phyloP scores from a whole-genome alignment of 2,113 vertebrate genomes.

The Thunnus maccoyii region DNA sequence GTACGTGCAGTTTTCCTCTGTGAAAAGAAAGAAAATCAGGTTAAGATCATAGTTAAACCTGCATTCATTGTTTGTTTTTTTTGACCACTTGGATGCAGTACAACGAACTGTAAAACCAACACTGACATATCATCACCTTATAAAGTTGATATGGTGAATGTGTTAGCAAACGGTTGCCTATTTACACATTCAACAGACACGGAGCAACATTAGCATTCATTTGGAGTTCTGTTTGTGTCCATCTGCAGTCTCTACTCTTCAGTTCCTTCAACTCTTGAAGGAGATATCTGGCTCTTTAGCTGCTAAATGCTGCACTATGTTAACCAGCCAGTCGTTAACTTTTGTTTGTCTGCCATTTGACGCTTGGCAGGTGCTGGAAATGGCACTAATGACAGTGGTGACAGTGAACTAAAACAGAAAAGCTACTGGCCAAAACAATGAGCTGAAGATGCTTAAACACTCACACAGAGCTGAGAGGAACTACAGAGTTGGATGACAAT shows the following conservation, averaged over 20 bases:
- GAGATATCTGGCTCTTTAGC: background rate
- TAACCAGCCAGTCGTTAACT: no score
- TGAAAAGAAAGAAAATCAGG: slow-evolving; percentile 47
- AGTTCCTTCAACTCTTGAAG: background rate
- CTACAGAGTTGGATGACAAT: background rate
- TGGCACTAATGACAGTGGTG: no score
- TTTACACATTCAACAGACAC: no score
- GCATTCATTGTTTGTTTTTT: background rate
- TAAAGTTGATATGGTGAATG: background rate
- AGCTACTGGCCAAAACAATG: background rate
- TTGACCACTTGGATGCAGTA: background rate
- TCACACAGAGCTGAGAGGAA: no score
- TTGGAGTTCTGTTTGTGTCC: background rate
- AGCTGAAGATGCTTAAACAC: no score
- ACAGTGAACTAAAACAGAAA: no score
- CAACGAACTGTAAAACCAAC: slow-evolving; percentile 1
- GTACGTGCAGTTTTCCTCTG: slow-evolving; percentile 95
- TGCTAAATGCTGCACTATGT: background rate
- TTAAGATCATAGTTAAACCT: slow-evolving; percentile 16
- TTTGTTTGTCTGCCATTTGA: no score
- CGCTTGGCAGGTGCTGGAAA: no score
- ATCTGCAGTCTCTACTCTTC: background rate
- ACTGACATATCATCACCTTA: background rate
- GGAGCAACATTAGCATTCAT: no score
- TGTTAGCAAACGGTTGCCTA: no score